Evolutionary conservation across 2,113 vertebrate genomes (phyloP), one percentile per base, ranked within the genome.

Genomic region (Rhizomys pruinosus): DNA sequence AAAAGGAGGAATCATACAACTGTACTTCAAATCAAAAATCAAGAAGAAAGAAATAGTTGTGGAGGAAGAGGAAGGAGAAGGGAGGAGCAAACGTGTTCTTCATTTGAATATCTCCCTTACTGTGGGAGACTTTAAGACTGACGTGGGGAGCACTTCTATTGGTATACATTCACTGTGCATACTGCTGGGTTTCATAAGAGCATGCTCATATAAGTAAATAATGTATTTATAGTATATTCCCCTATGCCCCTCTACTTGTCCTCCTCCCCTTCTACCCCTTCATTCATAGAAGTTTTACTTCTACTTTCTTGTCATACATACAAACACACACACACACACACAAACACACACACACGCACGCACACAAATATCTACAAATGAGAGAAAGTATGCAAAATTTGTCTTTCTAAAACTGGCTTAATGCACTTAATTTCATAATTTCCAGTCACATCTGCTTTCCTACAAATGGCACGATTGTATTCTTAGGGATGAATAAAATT

Each of bases 51-150:
- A n/a, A n/a, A n/a, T n/a, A n/a, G n/a, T n/a, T n/a, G n/a, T n/a
- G n/a, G n/a, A n/a, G n/a, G n/a, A 57, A 39, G 2, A 27, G n/a
- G 3, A 16, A 39, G 42, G 1, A 20, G 7, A 6, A 3, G n/a
- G 15, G 47, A n/a, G 20, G n/a, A 7, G 27, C 22, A 20, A 52
- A n/a, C n/a, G 0, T 55, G 39, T 61, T 90, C 37, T 90, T 84
- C 19, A 16, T 4, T 1, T 55, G 22, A 57, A 12, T 42, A 52
- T 44, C 10, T 81, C 32, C 32, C 42, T 81, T n/a, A 27, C 42
- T 68, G 37, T 34, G 17, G 4, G 4, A 90, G 34, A 77, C 8
- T 7, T 7, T 13, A 42, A 52, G 7, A 52, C 3, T 74, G 17
- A 90, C 17, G 7, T 19, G 1, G 32, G 19, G 34, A 68, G 42